phyloP scores from a whole-genome alignment of 2,113 vertebrate species.

The Aegithalos caudatus region DNA sequence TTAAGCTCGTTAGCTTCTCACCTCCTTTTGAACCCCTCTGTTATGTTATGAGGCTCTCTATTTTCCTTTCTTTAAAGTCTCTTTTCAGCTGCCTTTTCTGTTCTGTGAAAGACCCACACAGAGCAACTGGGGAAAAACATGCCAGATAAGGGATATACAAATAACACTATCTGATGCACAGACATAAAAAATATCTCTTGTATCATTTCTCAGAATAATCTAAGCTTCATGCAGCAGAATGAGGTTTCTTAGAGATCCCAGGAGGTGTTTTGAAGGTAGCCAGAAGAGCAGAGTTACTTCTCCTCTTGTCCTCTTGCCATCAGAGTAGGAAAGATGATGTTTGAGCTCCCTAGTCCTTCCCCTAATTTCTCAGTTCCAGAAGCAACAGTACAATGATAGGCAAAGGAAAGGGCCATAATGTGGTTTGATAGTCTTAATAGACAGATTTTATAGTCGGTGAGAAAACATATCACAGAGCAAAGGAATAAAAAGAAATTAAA shows the following conservation, averaged over 20 bases:
- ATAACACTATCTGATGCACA: constrained; percentile 8
- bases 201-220: constrained; percentile 32
- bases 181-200: background rate
- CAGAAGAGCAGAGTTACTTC: background rate
- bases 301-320: background rate
- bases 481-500: background rate
- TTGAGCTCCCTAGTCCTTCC: background rate
- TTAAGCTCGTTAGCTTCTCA: background rate
- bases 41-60: background rate
- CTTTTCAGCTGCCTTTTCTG: background rate
- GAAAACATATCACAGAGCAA: background rate
- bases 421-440: background rate
- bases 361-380: background rate
- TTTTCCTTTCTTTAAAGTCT: background rate
- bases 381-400: background rate
- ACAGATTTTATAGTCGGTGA: background rate
- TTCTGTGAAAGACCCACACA: background rate
- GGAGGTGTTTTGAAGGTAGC: background rate
- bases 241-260: background rate
- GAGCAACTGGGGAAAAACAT: background rate
- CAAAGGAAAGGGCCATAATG: background rate
- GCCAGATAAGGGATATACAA: background rate
- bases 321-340: fast-evolving
- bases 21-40: background rate
- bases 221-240: background rate